Base-by-base conservation (phyloP, 2,113 vertebrate species). In the Vicugna pacos region DNA sequence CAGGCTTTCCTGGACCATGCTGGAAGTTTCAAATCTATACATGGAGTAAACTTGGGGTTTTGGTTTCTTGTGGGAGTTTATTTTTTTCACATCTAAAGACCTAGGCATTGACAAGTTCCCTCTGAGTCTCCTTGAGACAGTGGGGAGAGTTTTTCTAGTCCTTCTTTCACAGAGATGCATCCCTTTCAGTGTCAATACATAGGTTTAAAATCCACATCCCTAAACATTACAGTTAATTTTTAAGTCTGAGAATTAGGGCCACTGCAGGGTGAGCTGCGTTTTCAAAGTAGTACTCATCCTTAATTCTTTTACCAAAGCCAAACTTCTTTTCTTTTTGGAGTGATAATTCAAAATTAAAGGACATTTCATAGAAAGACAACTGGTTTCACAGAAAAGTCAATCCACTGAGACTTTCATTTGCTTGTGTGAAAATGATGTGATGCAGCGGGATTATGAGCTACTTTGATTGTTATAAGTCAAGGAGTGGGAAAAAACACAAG, bases 341-440 rank as follows among this genome's bases (percentile, higher is more conserved):
- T 64, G 26, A 48, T 46, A 75, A 91, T 80, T 83, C 42, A 80
- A 91, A 93, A 75, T 52, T 76, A 75, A 82, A 76, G 20, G n/a
- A 28, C 32, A 65, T 79, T 67, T 88, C 58, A 50, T 32, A 79
- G 88, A 12, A 87, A 67, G 92, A 82, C 58, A 6, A 20, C 1
- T n/a, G 22, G 32, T 92, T 94, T 92, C 62, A 77, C 38, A 60
- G 64, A 80, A 80, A 88, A 76, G 24, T 79, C 20, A 52, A 35
- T 52, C n/a, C 54, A 62, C 2, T 42, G 17, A 85, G 9, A 54
- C 32, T 92, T 89, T 70, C 20, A n/a, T 75, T 94, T 69, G n/a
- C 17, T 89, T 89, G 62, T 32, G 30, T 83, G 16, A 92, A 95
- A 85, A 77, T 1, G 0, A 38, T 35, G 32, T 26, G 65, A 10